Conservation (phyloP, 2,113 vertebrate species). For the Ancistrus triradiatus region DNA sequence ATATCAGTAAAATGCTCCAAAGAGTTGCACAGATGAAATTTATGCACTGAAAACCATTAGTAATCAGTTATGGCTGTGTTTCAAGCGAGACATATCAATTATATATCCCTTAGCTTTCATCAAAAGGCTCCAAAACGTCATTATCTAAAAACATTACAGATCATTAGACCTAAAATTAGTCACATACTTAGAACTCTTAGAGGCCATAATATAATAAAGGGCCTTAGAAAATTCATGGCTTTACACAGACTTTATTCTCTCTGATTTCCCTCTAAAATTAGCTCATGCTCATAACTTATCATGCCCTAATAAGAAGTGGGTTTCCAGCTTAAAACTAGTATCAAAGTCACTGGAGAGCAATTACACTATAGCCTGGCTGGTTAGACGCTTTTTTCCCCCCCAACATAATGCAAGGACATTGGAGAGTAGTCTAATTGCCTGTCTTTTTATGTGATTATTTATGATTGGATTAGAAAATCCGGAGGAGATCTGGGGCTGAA, state of each 20-base stretch:
- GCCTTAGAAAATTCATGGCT: slow-evolving; percentile 1
- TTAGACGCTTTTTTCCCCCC: slow-evolving; percentile 62
- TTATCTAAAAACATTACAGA: slow-evolving; percentile 19
- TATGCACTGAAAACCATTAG: background rate
- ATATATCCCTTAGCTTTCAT: slow-evolving; percentile 14
- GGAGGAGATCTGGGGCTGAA: slow-evolving; percentile 60
- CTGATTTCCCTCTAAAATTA: slow-evolving; percentile 21
- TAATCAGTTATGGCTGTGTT: background rate
- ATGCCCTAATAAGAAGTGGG: slow-evolving; percentile 67
- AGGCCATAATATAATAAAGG: slow-evolving; percentile 5
- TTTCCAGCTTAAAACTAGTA: slow-evolving; percentile 65
- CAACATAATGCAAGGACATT: slow-evolving; percentile 63
- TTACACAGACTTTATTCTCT: slow-evolving; percentile 11
- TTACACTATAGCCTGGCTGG: slow-evolving; percentile 70
- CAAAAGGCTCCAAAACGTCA: background rate
- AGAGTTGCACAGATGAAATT: too few species aligned
- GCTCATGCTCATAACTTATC: slow-evolving; percentile 32
- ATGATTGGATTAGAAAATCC: slow-evolving; percentile 72
- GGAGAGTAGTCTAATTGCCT: slow-evolving; percentile 72
- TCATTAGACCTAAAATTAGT: slow-evolving; percentile 7
- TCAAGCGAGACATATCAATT: slow-evolving; percentile 12
- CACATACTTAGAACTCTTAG: slow-evolving; percentile 1
- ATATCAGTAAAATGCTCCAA: too few species aligned
- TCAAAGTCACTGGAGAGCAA: slow-evolving; percentile 76
- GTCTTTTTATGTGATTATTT: slow-evolving; percentile 74